Evolutionary conservation across 2,888 invertebrate genomes (phyloP).

Genomic region (Trichopoda pennipes): DNA sequence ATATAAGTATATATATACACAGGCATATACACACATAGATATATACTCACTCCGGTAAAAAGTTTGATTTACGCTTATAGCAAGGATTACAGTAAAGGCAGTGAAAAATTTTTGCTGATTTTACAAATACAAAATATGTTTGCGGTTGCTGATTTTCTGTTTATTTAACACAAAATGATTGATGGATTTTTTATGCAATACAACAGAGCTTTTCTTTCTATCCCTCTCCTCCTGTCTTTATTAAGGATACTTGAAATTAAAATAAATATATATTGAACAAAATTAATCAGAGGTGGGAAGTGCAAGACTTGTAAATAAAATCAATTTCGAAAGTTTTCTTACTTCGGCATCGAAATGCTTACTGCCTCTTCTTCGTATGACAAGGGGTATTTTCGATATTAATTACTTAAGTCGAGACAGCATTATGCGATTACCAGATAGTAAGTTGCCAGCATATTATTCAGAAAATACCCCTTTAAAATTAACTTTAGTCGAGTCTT

Average conservation of each 20-base stretch:
- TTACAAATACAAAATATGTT: slow-evolving; percentile 49
- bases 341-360: too few relatives aligned
- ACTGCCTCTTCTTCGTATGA: too few relatives aligned
- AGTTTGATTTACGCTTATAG: slow-evolving; percentile 50
- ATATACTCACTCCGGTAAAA: slow-evolving; percentile 7
- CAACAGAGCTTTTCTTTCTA: slow-evolving; percentile 1
- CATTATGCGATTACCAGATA: too few relatives aligned
- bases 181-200: slow-evolving; percentile 59
- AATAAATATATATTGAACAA: slow-evolving; percentile 30
- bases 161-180: slow-evolving; percentile 63
- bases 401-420: too few relatives aligned
- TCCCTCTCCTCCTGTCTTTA: background rate
- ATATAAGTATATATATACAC: background rate
- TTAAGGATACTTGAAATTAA: slow-evolving; percentile 41
- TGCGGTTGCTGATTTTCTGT: slow-evolving; percentile 59
- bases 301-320: too few relatives aligned
- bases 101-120: slow-evolving; percentile 53
- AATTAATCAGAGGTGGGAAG: slow-evolving; percentile 28
- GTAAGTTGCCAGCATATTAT: too few relatives aligned
- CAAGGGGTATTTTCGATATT: too few relatives aligned
- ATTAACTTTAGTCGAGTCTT: too few relatives aligned
- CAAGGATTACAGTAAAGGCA: slow-evolving; percentile 12
- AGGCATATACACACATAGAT: background rate
- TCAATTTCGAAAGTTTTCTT: too few relatives aligned
- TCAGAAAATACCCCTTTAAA: too few relatives aligned